phyloP scores from a whole-genome alignment of 2,888 invertebrate genomes.

The Exephanes ischioxanthus region DNA sequence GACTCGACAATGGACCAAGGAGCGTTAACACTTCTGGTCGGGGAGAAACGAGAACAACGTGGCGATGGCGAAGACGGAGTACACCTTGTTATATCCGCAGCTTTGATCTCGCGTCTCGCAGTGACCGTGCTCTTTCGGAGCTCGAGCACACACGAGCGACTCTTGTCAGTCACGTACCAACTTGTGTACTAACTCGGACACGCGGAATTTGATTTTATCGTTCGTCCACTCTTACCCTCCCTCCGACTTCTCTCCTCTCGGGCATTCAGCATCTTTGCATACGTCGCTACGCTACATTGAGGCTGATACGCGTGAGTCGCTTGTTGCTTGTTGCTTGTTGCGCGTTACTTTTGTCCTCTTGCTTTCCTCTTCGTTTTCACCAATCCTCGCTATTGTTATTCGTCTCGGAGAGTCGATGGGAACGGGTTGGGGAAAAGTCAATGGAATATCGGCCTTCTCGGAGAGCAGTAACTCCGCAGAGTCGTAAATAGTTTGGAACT shows the following conservation, averaged over 20 bases:
- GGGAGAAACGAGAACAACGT: neutral
- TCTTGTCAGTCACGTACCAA: slow-evolving; percentile 65
- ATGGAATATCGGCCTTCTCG: slow-evolving; percentile 34
- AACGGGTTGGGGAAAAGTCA: neutral
- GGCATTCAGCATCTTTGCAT: slow-evolving; percentile 46
- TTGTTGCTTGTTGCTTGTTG: neutral
- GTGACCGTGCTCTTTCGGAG: slow-evolving; percentile 40
- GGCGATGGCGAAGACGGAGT: slow-evolving; percentile 12
- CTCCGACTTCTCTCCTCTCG: slow-evolving; percentile 43
- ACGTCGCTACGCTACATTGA: neutral
- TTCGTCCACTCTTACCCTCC: slow-evolving; percentile 43
- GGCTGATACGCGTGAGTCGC: neutral
- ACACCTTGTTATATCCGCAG: slow-evolving; percentile 79
- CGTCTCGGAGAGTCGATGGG: slow-evolving; percentile 12
- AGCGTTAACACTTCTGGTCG: slow-evolving; percentile 48
- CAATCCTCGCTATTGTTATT: slow-evolving; percentile 36
- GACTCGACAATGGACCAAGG: neutral
- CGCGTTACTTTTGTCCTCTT: neutral
- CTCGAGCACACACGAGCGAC: slow-evolving; percentile 41
- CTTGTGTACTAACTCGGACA: slow-evolving; percentile 56
- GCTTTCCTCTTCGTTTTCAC: neutral
- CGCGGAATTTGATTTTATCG: slow-evolving; percentile 81
- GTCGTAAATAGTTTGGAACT: slow-evolving; percentile 54
- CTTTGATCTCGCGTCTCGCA: slow-evolving; percentile 78
- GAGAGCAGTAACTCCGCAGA: slow-evolving; percentile 20